Conservation (phyloP, 2,888 invertebrate genomes). For the Cheilosia variabilis region DNA sequence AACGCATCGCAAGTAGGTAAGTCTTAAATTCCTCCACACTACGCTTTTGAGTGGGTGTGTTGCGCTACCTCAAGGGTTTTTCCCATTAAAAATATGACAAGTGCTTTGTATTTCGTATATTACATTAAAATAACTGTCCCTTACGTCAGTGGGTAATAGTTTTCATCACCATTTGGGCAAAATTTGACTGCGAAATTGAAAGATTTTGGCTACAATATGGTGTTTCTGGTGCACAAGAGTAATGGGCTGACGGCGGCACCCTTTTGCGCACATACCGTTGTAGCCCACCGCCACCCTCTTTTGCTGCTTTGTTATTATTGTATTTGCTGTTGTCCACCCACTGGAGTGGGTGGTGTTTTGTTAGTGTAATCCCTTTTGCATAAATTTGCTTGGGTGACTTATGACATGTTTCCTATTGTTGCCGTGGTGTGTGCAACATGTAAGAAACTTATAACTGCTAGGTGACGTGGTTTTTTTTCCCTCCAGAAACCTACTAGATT, state of each 20-base stretch:
- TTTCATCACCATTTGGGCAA: neutral
- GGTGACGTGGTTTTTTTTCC: conserved; percentile 10
- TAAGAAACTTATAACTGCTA: conserved; percentile 31
- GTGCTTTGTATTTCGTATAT: conserved; percentile 16
- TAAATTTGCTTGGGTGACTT: conserved; percentile 38
- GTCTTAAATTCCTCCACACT: conserved; percentile 26
- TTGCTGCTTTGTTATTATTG: conserved; percentile 14
- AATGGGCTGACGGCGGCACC: conserved; percentile 33
- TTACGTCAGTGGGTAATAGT: neutral
- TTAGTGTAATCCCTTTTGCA: conserved; percentile 45
- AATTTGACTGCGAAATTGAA: conserved; percentile 23
- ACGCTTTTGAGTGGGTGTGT: conserved; percentile 58
- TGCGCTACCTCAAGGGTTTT: conserved; percentile 21
- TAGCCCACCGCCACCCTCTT: conserved; percentile 4
- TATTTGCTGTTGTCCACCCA: neutral
- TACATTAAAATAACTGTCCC: neutral
- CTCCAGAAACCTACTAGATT: conserved; percentile 25
- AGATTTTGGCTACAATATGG: conserved; percentile 72
- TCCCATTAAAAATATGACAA: neutral
- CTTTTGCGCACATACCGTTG: conserved; percentile 48
- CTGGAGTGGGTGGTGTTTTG: conserved; percentile 8
- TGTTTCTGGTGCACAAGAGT: conserved; percentile 38
- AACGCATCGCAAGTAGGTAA: conserved; percentile 38
- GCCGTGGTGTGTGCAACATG: conserved; percentile 59
- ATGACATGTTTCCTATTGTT: conserved; percentile 57